Evolutionary conservation across 2,888 invertebrate genomes (phyloP).

Genomic region (Conomelus anceps): DNA sequence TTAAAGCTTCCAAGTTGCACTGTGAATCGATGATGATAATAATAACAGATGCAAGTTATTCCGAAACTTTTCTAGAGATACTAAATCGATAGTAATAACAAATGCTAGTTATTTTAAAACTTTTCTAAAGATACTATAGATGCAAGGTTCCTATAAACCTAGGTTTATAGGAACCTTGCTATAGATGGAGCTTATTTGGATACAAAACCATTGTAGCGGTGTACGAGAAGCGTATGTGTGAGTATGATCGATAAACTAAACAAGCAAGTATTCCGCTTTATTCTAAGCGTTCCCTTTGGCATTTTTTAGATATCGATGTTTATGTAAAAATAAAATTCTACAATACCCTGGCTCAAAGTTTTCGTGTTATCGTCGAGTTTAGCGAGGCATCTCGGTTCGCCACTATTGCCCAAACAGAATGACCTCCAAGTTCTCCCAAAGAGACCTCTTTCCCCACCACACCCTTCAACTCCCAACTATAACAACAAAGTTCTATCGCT

Average conservation of each 20-base stretch:
- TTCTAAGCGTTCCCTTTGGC: background rate
- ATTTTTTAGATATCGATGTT: background rate
- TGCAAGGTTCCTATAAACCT: too few species aligned
- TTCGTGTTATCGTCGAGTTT: background rate
- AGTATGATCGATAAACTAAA: background rate
- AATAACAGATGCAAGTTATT: background rate
- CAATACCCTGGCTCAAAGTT: background rate
- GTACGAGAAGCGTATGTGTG: background rate
- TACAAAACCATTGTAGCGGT: background rate
- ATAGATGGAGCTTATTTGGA: background rate
- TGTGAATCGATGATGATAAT: background rate
- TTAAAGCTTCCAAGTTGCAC: too few species aligned
- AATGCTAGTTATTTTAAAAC: too few species aligned
- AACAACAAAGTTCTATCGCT: background rate
- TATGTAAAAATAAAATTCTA: background rate
- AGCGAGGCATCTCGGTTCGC: background rate
- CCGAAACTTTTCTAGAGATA: background rate
- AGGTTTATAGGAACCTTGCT: too few species aligned
- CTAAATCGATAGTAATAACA: too few species aligned
- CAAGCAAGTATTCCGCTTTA: background rate
- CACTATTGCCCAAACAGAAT: background rate
- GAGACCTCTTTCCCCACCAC: background rate
- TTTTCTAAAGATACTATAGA: too few species aligned
- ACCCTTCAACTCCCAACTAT: background rate
- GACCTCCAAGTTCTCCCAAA: background rate